Evolutionary conservation across 2,797 vertebrate genomes (phyloP).

Genomic region (Liparis tanakae): DNA sequence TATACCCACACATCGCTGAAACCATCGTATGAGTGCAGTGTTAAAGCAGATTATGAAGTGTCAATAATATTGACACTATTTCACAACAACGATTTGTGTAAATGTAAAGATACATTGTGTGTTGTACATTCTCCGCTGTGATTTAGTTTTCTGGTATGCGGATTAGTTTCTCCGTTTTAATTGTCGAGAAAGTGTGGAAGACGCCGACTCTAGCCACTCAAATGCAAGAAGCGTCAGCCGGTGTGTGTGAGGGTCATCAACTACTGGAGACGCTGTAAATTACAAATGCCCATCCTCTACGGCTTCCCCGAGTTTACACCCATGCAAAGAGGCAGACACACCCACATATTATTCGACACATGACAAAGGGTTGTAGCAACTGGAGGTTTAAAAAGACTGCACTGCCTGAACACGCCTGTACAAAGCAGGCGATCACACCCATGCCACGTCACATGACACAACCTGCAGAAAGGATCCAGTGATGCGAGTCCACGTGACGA

Average conservation of each 20-base stretch:
- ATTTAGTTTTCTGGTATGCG: neutral
- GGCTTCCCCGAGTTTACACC: neutral
- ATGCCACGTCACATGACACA: neutral
- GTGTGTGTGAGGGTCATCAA: neutral
- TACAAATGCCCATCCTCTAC: neutral
- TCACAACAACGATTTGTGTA: neutral
- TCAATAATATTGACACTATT: neutral
- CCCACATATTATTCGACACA: neutral
- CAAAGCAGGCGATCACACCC: conserved; percentile 12
- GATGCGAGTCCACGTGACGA: neutral
- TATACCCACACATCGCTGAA: too few species aligned
- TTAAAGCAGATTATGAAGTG: neutral
- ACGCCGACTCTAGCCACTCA: too few species aligned
- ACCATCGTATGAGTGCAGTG: too few species aligned
- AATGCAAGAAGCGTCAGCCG: neutral
- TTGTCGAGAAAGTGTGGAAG: neutral
- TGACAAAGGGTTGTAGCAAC: neutral
- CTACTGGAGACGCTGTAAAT: neutral
- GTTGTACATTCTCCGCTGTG: too few species aligned
- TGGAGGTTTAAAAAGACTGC: neutral
- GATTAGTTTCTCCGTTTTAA: neutral
- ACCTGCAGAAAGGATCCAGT: neutral
- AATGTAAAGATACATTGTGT: neutral
- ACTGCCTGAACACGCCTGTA: conserved; percentile 15
- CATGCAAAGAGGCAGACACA: conserved; percentile 7